A percentile compares a stretch with the other conserved stretches of the same genome.
Evolutionary conservation across 1,140 invertebrate genomes (phyloP).

Genomic region (Plectrocnemia conspersa): DNA sequence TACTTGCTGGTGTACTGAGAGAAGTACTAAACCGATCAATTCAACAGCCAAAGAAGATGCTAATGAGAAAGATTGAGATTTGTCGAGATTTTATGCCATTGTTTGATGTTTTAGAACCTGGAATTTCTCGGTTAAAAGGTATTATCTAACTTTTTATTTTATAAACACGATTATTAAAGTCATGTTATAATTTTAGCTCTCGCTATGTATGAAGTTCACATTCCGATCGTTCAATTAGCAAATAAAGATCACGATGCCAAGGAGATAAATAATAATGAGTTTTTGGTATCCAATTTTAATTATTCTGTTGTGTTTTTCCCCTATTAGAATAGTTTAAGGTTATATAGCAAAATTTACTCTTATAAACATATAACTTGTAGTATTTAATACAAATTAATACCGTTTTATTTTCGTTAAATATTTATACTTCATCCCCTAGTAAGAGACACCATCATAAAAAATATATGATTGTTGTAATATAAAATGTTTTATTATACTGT

Average conservation of each 20-base stretch:
- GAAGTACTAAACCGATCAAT: constrained; percentile 50
- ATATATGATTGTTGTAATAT: neutral
- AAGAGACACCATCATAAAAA: no score
- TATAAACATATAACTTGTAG: no score
- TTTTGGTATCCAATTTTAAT: constrained; percentile 41
- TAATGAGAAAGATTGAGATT: constrained; percentile 59
- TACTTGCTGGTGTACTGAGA: constrained; percentile 56
- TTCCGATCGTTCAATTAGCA: constrained; percentile 59
- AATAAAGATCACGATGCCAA: constrained; percentile 55
- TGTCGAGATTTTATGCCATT: constrained; percentile 63
- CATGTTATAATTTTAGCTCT: constrained; percentile 52
- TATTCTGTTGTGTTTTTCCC: constrained; percentile 10
- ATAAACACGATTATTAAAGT: neutral
- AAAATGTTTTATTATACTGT: neutral
- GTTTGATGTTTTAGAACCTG: constrained; percentile 64
- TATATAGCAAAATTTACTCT: no score
- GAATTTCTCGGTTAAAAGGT: constrained; percentile 69
- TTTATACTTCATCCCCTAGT: no score
- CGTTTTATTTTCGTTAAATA: no score
- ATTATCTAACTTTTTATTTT: constrained; percentile 19
- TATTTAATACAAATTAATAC: no score
- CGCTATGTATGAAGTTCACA: constrained; percentile 69
- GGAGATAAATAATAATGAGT: constrained; percentile 50
- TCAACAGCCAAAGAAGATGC: constrained; percentile 52
- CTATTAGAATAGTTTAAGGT: no score